Conservation (phyloP, 2,888 invertebrate species). For the Portevinia maculata region DNA sequence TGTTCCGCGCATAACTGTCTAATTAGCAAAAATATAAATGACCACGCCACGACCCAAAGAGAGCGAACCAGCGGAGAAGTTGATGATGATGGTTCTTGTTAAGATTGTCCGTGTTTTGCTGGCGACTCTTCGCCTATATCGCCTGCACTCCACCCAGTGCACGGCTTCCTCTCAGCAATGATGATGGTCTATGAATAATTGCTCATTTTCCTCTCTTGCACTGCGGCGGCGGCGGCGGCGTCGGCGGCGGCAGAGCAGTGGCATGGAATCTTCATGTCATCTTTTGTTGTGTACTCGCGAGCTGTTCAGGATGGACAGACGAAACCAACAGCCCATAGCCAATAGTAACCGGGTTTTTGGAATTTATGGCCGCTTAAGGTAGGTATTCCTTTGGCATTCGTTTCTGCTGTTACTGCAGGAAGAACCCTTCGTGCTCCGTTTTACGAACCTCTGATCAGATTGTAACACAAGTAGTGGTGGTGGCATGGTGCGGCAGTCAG, state of each 20-base stretch:
- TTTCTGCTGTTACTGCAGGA: conserved; percentile 8
- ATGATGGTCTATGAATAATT: conserved; percentile 74
- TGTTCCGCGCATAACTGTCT: conserved; percentile 73
- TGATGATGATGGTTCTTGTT: conserved; percentile 74
- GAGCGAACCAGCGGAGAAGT: conserved; percentile 53
- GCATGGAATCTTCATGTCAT: conserved; percentile 72
- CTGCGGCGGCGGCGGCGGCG: not conserved
- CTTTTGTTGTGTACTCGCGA: conserved; percentile 52
- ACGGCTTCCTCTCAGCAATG: conserved; percentile 21
- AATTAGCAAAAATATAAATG: conserved; percentile 74
- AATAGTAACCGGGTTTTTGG: conserved; percentile 70
- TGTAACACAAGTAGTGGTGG: conserved; percentile 59
- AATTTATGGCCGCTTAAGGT: conserved; percentile 73
- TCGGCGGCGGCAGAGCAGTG: conserved; percentile 39
- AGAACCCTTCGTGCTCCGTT: conserved; percentile 68
- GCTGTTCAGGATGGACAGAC: conserved; percentile 1
- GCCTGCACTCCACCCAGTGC: not conserved
- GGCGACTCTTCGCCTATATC: not conserved
- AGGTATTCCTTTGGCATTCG: conserved; percentile 67
- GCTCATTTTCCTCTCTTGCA: conserved; percentile 56
- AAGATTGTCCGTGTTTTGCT: conserved; percentile 59
- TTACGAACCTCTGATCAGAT: conserved; percentile 68
- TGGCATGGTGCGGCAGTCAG: conserved; percentile 23
- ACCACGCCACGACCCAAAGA: conserved; percentile 71
- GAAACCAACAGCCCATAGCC: conserved; percentile 67